Evolutionary conservation across 2,797 vertebrate species (phyloP), one percentile per base, ranked within the genome.

Genomic region (Chromis chromis): DNA sequence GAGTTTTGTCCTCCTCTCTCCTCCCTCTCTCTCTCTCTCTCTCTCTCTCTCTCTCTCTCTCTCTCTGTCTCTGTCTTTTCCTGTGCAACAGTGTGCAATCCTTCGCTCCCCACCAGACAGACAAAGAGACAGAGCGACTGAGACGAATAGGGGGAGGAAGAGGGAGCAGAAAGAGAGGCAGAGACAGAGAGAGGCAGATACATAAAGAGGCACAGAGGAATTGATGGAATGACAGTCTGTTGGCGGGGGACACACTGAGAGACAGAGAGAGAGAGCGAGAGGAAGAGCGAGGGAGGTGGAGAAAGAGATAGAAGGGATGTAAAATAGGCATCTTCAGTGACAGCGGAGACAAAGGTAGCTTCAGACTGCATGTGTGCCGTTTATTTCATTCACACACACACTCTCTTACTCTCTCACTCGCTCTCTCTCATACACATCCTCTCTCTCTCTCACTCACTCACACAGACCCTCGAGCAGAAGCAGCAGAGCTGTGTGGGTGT

Each of bases 71-170:
- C 66, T 55, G 58, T 72, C 64, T 76, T 55, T 76, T 75, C 48
- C 81, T 8, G 80, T 86, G 91, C 90, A 93, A 91, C 91, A 91
- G 89, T 86, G 89, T 91, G 87, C 83, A 86, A 89, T 83, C 82
- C 81, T 82, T 79, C 59, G 65, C 75, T 84, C 78, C 79, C 65
- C 68, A 71, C 60, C 61, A 89, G 89, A 89, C 83, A 85, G 83
- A 88, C 79, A 82, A 83, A 78, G 79, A 86, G 65, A 79, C 70
- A 62, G 77, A 86, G 72, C 67, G 79, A 80, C 77, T 82, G 68
- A 86, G 85, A 89, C 55, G 58, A 81, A 84, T 25, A 66, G 69
- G 33, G 33, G 78, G 61, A 65, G 59, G 49, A 72, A 78, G 61
- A 78, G 64, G 73, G 63, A 83, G 71, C 59, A 61, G 73, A 49